phyloP scores from a whole-genome alignment of 2,888 invertebrate species.

The Thera obeliscata region DNA sequence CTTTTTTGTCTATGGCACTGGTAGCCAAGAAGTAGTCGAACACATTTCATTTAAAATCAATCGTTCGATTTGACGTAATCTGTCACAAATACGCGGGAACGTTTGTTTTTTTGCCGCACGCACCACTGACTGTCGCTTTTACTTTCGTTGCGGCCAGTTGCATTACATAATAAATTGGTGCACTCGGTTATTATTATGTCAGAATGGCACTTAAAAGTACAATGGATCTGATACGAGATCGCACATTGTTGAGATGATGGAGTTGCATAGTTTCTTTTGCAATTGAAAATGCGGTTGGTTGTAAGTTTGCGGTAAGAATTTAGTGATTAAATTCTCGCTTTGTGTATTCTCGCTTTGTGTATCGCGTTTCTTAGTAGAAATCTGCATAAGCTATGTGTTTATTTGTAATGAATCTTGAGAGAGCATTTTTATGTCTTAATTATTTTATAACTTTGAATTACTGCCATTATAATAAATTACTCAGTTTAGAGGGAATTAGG shows the following conservation, averaged over 20 bases:
- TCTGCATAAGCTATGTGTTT: background rate
- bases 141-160: conserved; percentile 71
- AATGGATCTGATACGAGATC: conserved; percentile 29
- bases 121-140: conserved; percentile 66
- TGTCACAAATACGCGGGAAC: conserved; percentile 51
- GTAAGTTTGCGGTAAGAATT: conserved; percentile 9
- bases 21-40: conserved; percentile 13
- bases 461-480: too few species aligned
- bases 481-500: too few species aligned
- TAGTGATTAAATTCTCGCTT: background rate
- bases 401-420: background rate
- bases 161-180: conserved; percentile 65
- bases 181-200: conserved; percentile 58
- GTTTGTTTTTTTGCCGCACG: conserved; percentile 58
- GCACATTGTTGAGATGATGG: conserved; percentile 18
- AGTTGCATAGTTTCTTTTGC: conserved; percentile 29
- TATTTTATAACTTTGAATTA: too few species aligned
- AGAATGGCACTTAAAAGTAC: conserved; percentile 46
- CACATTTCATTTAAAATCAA: conserved; percentile 25
- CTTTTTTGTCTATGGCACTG: conserved; percentile 1
- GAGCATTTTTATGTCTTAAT: background rate
- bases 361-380: background rate
- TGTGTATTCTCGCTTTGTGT: background rate
- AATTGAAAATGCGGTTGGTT: conserved; percentile 13
- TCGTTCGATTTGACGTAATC: conserved; percentile 40